These are phyloP conservation scores for Sylvia borin DNA, from an alignment of 2,797 vertebrate species.

Conservation along the genomic window DNA sequence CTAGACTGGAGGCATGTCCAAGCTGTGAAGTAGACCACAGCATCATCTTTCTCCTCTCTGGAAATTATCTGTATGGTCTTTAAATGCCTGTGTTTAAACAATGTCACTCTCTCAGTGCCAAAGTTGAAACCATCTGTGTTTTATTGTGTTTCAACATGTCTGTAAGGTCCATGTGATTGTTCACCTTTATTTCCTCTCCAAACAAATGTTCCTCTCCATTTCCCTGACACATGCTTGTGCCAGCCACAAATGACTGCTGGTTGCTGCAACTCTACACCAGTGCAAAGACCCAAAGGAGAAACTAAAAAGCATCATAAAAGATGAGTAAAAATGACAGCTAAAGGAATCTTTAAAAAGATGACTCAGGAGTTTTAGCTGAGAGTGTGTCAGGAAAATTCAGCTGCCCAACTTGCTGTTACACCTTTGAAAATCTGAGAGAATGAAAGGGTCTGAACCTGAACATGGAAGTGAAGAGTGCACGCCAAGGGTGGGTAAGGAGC, in stretches of 20 bases:
- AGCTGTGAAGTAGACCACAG: not conserved
- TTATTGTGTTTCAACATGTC: not conserved
- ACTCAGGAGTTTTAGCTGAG: not conserved
- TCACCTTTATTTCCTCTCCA: not conserved
- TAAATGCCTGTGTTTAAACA: not conserved
- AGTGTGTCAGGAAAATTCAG: not conserved
- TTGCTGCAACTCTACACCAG: not conserved
- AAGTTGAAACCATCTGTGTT: not conserved
- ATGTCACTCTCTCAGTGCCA: not conserved
- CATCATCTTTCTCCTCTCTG: not conserved
- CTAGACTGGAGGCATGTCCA: not conserved
- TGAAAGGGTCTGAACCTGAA: not conserved
- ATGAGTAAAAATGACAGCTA: not conserved
- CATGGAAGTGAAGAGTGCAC: rapidly evolving
- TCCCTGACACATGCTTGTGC: rapidly evolving
- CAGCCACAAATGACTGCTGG: not conserved
- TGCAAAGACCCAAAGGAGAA: not conserved
- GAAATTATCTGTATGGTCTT: not conserved
- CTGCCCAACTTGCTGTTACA: not conserved
- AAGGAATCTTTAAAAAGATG: not conserved
- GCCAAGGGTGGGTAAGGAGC: not conserved
- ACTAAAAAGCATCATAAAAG: not conserved
- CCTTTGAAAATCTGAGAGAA: not conserved
- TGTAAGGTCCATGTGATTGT: not conserved
- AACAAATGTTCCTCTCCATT: not conserved